Conservation (phyloP, 64 coral and sea anemone species). For the Trachythela sp. region DNA sequence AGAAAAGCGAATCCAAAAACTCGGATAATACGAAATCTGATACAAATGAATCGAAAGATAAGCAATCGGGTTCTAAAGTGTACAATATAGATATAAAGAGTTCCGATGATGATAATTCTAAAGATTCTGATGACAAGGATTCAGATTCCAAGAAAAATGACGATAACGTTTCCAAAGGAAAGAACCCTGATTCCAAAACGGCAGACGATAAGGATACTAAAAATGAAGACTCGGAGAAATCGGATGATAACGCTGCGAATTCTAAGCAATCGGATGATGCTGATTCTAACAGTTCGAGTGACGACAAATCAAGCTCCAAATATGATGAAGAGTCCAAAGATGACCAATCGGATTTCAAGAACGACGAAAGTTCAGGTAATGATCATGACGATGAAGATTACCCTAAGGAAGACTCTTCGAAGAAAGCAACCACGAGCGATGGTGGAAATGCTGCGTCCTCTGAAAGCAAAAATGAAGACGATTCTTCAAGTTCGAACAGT, state of each 20-base stretch:
- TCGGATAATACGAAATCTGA: no score
- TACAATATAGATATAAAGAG: background rate
- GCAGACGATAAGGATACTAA: background rate
- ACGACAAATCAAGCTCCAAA: background rate
- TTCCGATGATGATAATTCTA: background rate
- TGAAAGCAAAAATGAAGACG: no score
- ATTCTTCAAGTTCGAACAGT: no score
- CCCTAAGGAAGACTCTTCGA: no score
- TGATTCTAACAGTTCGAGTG: background rate
- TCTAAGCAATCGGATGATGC: background rate
- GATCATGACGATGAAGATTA: background rate
- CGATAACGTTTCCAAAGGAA: background rate
- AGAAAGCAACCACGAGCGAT: no score
- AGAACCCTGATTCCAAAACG: background rate
- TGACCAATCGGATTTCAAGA: background rate
- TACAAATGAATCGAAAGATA: background rate
- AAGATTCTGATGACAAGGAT: background rate
- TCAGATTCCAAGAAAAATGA: background rate
- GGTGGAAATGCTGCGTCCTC: no score
- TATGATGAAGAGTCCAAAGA: background rate
- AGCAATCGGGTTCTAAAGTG: background rate
- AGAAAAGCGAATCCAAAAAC: background rate
- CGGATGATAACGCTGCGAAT: background rate
- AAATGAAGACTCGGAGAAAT: background rate
- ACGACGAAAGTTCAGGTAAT: background rate